Evolutionary conservation across 2,113 vertebrate species (phyloP), one percentile per base, ranked within the genome.

Genomic region (Brachionichthys hirsutus): DNA sequence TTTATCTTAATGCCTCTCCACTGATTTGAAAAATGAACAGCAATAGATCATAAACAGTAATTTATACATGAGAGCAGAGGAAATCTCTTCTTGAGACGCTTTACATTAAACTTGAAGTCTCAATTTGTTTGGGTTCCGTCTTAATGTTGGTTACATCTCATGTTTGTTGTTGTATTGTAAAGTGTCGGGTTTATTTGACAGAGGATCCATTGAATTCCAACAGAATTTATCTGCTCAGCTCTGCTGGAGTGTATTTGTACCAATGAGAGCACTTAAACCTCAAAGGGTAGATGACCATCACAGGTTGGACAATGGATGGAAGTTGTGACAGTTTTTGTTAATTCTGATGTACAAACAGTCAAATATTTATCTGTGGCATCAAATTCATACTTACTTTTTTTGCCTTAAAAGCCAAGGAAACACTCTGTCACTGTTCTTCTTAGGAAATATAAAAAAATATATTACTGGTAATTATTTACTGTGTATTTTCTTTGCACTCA

Each of bases 341-440:
- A 66, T 71, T 74, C 56, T 46, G 2, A 79, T 69, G 50, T 58
- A 64, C 35, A 59, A 64, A 42, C 15, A 64, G 46, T 67, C 17
- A 55, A 71, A 50, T 49, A 55, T 58, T 76, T 66, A 74, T 52
- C 38, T 71, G 75, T 85, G 78, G 80, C 76, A 85, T 85, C 22
- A 34, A 67, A 74, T 55, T 69, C 43, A 65, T 67, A 54, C 54
- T 83, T 83, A 77, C 69, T 66, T 84, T 30, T n/a, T 24, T 86
- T 87, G 86, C 86, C 83, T 88, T 87, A 88, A 79, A 83, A 73
- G 88, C 83, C 84, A 87, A 84, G 85, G 82, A 87, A 83, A 71
- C 69, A 61, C 52, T 66, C 18, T 54, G 16, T 76, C 62, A 65
- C 50, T 78, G 68, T 78, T 79, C 51, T 60, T 67, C 47, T 53